phyloP scores from a whole-genome alignment of 1,140 invertebrate genomes.

The Dysdera silvatica region DNA sequence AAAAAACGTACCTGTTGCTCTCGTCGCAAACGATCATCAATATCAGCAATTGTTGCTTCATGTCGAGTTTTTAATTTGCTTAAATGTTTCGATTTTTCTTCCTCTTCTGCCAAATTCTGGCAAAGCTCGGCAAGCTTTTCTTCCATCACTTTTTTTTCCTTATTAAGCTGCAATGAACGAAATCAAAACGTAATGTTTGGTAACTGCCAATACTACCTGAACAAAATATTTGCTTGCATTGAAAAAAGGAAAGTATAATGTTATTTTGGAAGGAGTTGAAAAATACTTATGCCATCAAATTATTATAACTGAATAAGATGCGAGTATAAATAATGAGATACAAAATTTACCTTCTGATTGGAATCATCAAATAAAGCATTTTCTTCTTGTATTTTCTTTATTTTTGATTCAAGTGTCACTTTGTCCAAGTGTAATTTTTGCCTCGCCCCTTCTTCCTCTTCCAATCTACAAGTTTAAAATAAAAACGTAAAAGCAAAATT shows the following conservation, averaged over 20 bases:
- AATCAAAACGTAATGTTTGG: too few relatives aligned
- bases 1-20: constrained; percentile 57
- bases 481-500: background rate
- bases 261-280: too few relatives aligned
- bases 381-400: constrained; percentile 95
- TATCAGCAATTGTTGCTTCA: constrained; percentile 84
- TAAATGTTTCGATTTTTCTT: constrained; percentile 95
- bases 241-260: too few relatives aligned
- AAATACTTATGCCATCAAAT: too few relatives aligned
- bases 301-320: too few relatives aligned
- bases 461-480: constrained; percentile 56
- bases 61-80: constrained; percentile 90
- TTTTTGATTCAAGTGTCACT: constrained; percentile 83
- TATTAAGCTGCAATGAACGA: constrained; percentile 52
- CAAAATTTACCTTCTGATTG: constrained; percentile 41
- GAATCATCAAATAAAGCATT: constrained; percentile 63
- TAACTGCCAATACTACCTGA: background rate
- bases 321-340: background rate
- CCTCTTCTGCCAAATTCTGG: constrained; percentile 87
- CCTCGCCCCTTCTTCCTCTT: constrained; percentile 90
- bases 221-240: background rate
- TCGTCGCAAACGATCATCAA: constrained; percentile 83
- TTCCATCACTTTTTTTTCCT: constrained; percentile 90
- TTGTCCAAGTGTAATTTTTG: constrained; percentile 98
- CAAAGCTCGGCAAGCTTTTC: constrained; percentile 83